phyloP scores from a whole-genome alignment of 2,888 invertebrate species.

The Allacma fusca region DNA sequence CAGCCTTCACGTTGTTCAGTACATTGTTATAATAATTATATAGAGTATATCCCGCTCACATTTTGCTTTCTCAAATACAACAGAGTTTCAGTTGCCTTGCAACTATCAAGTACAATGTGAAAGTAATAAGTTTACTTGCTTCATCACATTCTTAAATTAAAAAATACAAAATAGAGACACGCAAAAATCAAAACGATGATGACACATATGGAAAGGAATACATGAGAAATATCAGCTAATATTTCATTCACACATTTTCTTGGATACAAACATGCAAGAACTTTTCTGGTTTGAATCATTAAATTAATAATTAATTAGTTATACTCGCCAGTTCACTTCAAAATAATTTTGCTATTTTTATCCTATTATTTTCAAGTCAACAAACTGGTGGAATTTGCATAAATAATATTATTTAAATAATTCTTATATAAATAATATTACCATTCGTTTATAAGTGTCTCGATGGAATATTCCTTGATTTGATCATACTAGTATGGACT shows the following conservation, averaged over 20 bases:
- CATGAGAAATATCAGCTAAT: neutral
- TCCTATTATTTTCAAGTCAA: conserved; percentile 31
- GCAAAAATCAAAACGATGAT: conserved; percentile 23
- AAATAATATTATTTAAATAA: conserved; percentile 25
- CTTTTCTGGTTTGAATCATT: neutral
- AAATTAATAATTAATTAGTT: neutral
- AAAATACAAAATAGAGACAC: conserved; percentile 25
- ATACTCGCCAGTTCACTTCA: conserved; percentile 9
- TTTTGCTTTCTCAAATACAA: conserved; percentile 9
- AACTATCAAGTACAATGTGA: conserved; percentile 27
- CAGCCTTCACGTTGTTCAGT: conserved; percentile 5
- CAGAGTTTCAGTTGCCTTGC: conserved; percentile 19
- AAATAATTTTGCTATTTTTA: neutral
- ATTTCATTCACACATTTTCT: neutral
- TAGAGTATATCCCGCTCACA: conserved; percentile 15
- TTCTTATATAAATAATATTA: conserved; percentile 10
- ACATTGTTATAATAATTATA: conserved; percentile 10
- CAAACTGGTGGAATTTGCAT: conserved; percentile 34
- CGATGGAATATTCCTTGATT: conserved; percentile 31
- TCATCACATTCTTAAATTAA: conserved; percentile 21
- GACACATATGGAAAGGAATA: conserved; percentile 20
- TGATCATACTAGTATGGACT: conserved; percentile 33
- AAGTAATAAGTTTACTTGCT: conserved; percentile 10
- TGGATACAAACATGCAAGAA: conserved; percentile 20
- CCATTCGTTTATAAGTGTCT: conserved; percentile 29